Evolutionary conservation across 2,113 vertebrate species (phyloP).

Genomic region (Semnornis frantzii): DNA sequence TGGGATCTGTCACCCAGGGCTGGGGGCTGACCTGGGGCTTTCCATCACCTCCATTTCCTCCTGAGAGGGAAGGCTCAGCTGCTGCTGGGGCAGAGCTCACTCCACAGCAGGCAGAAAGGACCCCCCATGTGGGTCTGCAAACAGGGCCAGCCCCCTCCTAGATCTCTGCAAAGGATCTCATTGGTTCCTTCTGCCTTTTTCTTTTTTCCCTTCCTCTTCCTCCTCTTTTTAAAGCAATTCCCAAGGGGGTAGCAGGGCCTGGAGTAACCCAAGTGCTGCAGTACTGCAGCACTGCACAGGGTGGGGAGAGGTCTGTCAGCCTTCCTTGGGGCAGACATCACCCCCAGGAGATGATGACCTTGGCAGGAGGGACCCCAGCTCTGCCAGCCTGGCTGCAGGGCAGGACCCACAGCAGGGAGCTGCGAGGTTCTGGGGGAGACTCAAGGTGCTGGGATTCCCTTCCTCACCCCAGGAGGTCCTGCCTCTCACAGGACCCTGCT

Average conservation of each 20-base stretch:
- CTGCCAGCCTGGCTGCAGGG: neutral
- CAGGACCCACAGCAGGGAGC: neutral
- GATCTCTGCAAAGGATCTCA: neutral
- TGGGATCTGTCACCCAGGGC: neutral
- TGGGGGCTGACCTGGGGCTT: fast-evolving
- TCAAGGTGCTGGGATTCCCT: neutral
- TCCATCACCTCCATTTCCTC: fast-evolving
- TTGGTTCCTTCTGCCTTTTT: neutral
- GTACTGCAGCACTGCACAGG: neutral
- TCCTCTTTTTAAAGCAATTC: neutral
- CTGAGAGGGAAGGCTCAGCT: neutral
- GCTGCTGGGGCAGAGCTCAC: neutral
- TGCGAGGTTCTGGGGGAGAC: neutral
- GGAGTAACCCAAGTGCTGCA: neutral
- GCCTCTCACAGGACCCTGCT: neutral
- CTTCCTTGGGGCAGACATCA: fast-evolving
- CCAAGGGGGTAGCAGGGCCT: neutral
- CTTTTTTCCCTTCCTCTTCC: neutral
- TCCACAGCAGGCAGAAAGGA: neutral
- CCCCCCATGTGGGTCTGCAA: neutral
- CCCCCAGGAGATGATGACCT: fast-evolving
- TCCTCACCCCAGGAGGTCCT: no score
- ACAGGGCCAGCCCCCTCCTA: neutral
- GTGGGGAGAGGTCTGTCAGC: neutral
- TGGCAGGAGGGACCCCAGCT: neutral